Evolutionary conservation across 2,113 vertebrate genomes (phyloP), one percentile per base, ranked within the genome.

Genomic region (Amphiprion percula): DNA sequence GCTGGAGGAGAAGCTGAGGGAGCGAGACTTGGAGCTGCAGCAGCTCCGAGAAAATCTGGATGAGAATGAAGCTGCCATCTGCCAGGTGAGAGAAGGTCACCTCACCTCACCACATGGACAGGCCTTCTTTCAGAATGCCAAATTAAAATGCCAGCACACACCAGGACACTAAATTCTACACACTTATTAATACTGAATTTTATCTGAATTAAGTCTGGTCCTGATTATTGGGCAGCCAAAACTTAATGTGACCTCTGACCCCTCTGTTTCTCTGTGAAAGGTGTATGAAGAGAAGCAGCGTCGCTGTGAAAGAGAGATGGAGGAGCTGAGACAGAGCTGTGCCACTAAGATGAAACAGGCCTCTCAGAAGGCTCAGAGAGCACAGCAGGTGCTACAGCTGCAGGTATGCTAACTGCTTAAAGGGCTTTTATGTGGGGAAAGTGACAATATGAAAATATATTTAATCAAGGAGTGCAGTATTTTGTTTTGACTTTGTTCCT

Each of bases 361-460:
- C 0, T 92, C 96, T 1, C 96, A 96, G 85, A 96, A 96, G 74
- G 94, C 95, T 0, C 96, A 97, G 88, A 94, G 96, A 61, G 87
- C 95, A 3, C 98, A 99, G 77, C 98, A 99, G 92, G 96, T 98
- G 81, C 93, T 99, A 63, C 98, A 99, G 90, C 94, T 99, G 68
- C 97, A 99, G 92, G 93, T 94, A 62, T 0, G 50, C 12, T 21
- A 23, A 30, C 16, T 26, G 28, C 54, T 67, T 17, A 5, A 49
- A 62, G 52, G 46, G 3, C 14, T 30, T 23, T 54, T 15, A n/a
- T 30, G 8, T 44, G 12, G 11, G 11, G 41, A 4, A 44, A 44
- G 4, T 30, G 28, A 30, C 28, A 41, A 44, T 5, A 44, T 9
- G 33, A 44, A 14, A 44, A 14, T 14, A 14, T 44, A 12, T 41